Conservation (phyloP, 2,797 vertebrate genomes). For the Acanthiza pusilla region DNA sequence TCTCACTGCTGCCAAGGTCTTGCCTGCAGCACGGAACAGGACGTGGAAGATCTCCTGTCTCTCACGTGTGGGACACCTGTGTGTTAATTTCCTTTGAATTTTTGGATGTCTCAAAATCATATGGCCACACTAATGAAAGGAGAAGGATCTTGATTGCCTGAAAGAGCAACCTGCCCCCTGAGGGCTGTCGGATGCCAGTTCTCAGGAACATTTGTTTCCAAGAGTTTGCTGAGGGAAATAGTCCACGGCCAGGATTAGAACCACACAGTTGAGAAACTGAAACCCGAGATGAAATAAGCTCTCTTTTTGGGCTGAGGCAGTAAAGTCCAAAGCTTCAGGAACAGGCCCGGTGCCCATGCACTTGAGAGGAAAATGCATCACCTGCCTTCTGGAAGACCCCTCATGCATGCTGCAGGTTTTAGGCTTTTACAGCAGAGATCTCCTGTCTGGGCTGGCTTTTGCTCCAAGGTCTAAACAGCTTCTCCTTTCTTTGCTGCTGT, state of each 20-base stretch:
- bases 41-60: background rate
- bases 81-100: background rate
- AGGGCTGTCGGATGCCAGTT: background rate
- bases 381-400: background rate
- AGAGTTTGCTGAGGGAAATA: background rate
- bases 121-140: rapidly evolving
- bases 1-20: background rate
- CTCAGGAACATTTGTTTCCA: background rate
- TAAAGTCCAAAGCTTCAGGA: background rate
- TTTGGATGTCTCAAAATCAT: background rate
- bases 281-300: background rate
- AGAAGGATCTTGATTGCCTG: background rate
- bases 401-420: background rate
- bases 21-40: too few relatives aligned
- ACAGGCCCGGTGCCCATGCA: background rate
- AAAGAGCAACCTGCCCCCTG: background rate
- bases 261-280: background rate
- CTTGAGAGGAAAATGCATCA: background rate
- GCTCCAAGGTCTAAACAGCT: rapidly evolving
- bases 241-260: background rate
- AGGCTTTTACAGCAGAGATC: background rate
- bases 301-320: background rate
- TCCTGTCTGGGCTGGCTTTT: background rate
- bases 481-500: background rate
- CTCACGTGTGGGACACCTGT: background rate